Base-by-base conservation (phyloP, 2,888 invertebrate genomes). In the Lottia gigantea region DNA sequence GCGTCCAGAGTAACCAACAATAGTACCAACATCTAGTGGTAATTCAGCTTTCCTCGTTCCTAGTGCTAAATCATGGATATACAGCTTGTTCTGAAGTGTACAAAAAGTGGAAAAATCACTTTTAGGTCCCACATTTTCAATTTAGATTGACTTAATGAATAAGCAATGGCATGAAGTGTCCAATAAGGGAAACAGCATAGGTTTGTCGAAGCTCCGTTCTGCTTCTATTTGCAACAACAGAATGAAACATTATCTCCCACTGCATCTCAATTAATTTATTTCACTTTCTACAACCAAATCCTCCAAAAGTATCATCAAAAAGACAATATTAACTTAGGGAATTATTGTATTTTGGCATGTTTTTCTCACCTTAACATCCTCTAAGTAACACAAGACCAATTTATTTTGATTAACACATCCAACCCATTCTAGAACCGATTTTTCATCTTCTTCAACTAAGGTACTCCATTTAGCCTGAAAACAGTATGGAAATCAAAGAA, bases 351-450 rank as follows among this genome's bases (percentile, higher is more conserved):
- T 23, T 3, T 74, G 31, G 31, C 31, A 31, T 31, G 31, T 31
- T 31, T 31, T 31, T 31, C 81, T 83, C 90, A 95, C 96, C 92
- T 97, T 97, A 12, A 98, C 98, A 91, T 98, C 96, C 85, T 95
- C 92, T 72, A 98, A 92, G 87, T 97, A 98, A 87, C 94, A 94
- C 47, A 96, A 90, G 67, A 97, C 92, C 47, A 99, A 90, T 88
- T 95, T 94, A 86, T 96, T 92, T n/a, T 92, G 90, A 87, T 95
- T 92, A 0, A 96, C 95, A 68, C 95, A 93, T 12, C 91, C 91
- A 0, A 93, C 95, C 95, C 95, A 96, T 86, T 97, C 95, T 62
- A 99, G 88, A 0, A 98, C 97, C 90, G 97, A 94, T 73, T 92
- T 92, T 6, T 92, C 89, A 87, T 98, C 93, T 89, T 98, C 96